Base-by-base conservation (phyloP, 2,797 vertebrate species). In the Onychomys torridus region DNA sequence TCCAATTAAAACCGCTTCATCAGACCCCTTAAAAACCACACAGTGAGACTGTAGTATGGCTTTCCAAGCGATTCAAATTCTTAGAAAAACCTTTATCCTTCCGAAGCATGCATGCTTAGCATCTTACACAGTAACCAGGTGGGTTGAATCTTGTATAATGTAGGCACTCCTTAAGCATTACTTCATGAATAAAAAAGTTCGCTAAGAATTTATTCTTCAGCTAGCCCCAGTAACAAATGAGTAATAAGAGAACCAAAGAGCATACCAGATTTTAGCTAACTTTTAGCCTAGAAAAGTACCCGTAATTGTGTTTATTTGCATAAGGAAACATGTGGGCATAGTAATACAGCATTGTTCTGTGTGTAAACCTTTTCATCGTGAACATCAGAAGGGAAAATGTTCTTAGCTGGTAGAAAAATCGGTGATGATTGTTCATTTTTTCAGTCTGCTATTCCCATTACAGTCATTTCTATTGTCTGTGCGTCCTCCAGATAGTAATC, bases 181-280 rank as follows among this genome's bases (percentile, higher is more conserved):
- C 85, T 94, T 95, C 10, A 13, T 71, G 52, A 97, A n/a, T 85
- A 65, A 85, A 65, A 87, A 87, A 14, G 71, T 43, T 17, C 67
- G n/a, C 27, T 75, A 90, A 75, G 73, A 90, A 73, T 81, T 84
- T 49, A 57, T 76, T 84, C 76, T 93, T 49, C 27, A 65, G 17
- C 32, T 81, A 91, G 17, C 91, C 75, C 94, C 55, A 61, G 34
- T 37, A 67, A 73, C 91, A 93, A 37, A 32, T 6, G 75, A 79
- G n/a, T 34, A 82, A 83, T 32, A 49, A 63, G 49, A 59, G 14
- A 49, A 81, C 14, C 34, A 63, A 63, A 83, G 25, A 90, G 2
- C 43, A 29, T 77, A 76, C 25, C 55, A 14, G 32, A 89, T 82
- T 78, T 93, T 86, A 91, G 6, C 61, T 73, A 67, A 34, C 12